Evolutionary conservation across 1,140 invertebrate species (phyloP).

Genomic region (Tetranychus urticae): DNA sequence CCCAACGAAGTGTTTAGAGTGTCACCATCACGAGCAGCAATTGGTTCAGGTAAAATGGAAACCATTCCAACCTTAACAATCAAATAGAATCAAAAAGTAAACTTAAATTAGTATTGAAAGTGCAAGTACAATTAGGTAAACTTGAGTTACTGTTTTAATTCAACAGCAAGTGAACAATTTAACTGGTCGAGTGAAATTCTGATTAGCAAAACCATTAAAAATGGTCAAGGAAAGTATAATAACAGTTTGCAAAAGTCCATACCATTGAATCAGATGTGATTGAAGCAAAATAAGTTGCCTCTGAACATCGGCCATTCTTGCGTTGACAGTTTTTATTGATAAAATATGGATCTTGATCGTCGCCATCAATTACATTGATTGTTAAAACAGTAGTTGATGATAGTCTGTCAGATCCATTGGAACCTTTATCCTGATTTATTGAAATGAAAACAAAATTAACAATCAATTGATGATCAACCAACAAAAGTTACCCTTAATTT

Average conservation of each 20-base stretch:
- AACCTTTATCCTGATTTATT: conserved; percentile 10
- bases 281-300: conserved; percentile 11
- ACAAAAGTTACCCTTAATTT: neutral
- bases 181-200: too few relatives aligned
- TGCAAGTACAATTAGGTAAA: too few relatives aligned
- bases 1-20: conserved; percentile 51
- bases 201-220: too few relatives aligned
- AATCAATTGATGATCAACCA: neutral
- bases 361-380: conserved; percentile 52
- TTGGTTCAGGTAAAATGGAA: conserved; percentile 57
- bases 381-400: conserved; percentile 38
- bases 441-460: neutral
- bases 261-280: conserved; percentile 11
- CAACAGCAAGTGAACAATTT: too few relatives aligned
- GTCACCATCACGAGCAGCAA: conserved; percentile 65
- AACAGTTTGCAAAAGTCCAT: neutral
- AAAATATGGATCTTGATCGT: conserved; percentile 26
- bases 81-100: too few relatives aligned
- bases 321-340: conserved; percentile 42
- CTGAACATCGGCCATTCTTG: conserved; percentile 10
- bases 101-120: too few relatives aligned
- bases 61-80: conserved; percentile 36
- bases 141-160: too few relatives aligned
- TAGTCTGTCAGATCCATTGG: conserved; percentile 6
- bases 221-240: neutral